These are phyloP conservation scores for Empis stercorea DNA, from an alignment of 2,888 invertebrate genomes.

Conservation along the genomic window DNA sequence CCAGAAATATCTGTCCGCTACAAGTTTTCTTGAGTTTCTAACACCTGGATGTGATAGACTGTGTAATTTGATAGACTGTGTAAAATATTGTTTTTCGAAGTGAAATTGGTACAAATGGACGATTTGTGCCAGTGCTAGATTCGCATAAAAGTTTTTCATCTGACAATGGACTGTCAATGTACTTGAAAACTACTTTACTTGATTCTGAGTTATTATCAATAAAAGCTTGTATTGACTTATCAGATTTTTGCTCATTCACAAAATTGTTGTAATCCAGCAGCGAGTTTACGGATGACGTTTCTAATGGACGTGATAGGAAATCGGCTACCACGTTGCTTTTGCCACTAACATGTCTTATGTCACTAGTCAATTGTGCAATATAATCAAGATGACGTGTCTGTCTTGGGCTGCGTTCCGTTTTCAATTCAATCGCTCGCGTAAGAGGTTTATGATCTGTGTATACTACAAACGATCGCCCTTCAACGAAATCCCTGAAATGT, in stretches of 20 bases:
- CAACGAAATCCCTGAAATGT: background rate
- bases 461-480: background rate
- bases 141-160: background rate
- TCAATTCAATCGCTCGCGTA: background rate
- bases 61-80: background rate
- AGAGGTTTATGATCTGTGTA: background rate
- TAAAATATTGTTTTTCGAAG: background rate
- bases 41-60: background rate
- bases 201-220: no score
- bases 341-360: background rate
- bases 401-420: slow-evolving; percentile 3
- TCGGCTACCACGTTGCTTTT: background rate
- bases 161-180: background rate
- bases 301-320: background rate
- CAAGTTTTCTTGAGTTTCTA: background rate
- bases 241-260: no score
- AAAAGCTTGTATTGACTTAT: no score
- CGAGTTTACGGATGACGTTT: no score
- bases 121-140: background rate
- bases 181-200: no score
- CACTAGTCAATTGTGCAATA: background rate
- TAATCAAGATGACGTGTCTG: background rate
- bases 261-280: no score
- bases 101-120: background rate
- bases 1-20: background rate